phyloP scores from a whole-genome alignment of 2,888 invertebrate species.

The Flexamia atlantica region DNA sequence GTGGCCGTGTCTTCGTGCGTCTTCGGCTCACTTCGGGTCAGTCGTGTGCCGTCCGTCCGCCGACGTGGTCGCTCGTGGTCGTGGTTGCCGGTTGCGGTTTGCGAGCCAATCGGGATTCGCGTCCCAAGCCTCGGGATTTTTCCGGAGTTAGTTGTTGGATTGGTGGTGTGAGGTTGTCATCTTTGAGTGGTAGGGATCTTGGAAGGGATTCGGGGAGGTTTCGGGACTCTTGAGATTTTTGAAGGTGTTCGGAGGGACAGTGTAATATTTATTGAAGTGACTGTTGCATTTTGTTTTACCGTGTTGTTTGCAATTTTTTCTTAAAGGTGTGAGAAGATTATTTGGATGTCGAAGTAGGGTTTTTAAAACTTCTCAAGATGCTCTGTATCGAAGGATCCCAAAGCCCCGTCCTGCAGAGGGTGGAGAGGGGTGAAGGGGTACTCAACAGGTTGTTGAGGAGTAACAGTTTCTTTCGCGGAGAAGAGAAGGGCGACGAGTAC shows the following conservation, averaged over 20 bases:
- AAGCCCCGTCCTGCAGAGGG: slow-evolving; percentile 5
- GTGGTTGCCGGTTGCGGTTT: too few species aligned
- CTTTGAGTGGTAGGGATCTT: too few species aligned
- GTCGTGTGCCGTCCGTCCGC: slow-evolving; percentile 16
- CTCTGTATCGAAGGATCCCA: slow-evolving; percentile 27
- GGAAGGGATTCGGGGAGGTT: background rate
- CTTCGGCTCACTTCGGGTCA: background rate
- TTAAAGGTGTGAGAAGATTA: too few species aligned
- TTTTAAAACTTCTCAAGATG: background rate
- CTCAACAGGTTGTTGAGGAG: background rate
- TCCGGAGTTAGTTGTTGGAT: background rate
- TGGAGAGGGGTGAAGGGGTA: background rate
- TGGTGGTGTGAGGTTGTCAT: background rate
- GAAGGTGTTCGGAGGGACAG: background rate
- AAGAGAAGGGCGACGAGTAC: background rate
- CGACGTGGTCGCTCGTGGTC: slow-evolving; percentile 24
- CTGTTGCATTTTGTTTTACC: background rate
- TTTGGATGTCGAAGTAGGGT: background rate
- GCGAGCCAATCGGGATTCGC: slow-evolving; percentile 7
- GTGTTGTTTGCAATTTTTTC: background rate
- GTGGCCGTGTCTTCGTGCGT: slow-evolving; percentile 11
- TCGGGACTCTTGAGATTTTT: background rate
- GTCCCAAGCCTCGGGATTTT: background rate
- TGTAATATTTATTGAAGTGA: background rate
- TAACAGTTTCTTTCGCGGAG: background rate